Evolutionary conservation across 2,113 vertebrate genomes (phyloP), one percentile per base, ranked within the genome.

Genomic region (Ceuthmochares aereus): DNA sequence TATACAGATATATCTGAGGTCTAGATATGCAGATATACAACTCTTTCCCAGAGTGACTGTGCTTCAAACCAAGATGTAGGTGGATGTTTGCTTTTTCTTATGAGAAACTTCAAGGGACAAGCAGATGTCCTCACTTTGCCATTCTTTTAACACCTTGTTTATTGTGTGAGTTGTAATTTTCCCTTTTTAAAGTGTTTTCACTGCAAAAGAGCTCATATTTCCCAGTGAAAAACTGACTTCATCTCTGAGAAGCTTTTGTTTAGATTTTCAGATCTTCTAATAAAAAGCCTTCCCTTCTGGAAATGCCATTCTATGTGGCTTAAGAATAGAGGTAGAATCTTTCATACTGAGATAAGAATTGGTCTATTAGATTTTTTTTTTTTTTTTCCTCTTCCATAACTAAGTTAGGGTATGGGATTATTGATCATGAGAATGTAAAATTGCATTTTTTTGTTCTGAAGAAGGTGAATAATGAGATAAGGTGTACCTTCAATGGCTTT

Each of bases 381-480:
- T 29, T 19, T 52, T 54, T 77, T 77, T 79, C 18, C 25, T 86
- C 29, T 66, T 84, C 30, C 34, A 6, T 60, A 74, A 84, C 36
- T 77, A 78, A 56, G 40, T 87, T 90, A 69, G 32, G 51, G 47
- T 81, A 37, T 76, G 52, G 26, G 72, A 68, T 74, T 94, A 70
- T 55, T 86, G 74, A 73, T 83, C 56, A 37, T 29, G 45, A 78
- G 56, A 81, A 56, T 2, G 2, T 59, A 45, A 85, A 84, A 90
- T 30, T 69, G 10, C 27, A 49, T 83, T 92, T 54, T 30, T 69
- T 85, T 88, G 14, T 77, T 94, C 86, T 78, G 56, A 63, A 74
- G 20, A n/a, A 86, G 14, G 25, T 86, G 56, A 83, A 70, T 52
- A 55, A n/a, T 37, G 16, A 36, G 40, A 15, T 5, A 63, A 74